These are phyloP conservation scores for Copsychus sechellarum DNA, from an alignment of 2,113 vertebrate genomes.

Conservation along the genomic window DNA sequence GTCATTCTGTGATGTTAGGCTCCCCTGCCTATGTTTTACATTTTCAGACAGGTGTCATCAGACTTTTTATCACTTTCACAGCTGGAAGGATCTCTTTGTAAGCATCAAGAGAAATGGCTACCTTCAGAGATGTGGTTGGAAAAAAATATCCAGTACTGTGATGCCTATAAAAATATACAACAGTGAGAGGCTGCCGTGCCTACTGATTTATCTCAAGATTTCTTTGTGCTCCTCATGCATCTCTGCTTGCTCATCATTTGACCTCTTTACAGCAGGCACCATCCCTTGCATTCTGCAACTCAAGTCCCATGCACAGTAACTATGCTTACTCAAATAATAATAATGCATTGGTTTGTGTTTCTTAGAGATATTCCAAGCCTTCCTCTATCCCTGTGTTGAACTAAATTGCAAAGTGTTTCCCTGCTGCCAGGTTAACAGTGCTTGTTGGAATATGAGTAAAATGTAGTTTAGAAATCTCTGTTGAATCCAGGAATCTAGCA, in stretches of 20 bases:
- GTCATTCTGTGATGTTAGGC: not conserved
- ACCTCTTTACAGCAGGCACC: not conserved
- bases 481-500: not conserved
- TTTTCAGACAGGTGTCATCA: slow-evolving; percentile 9
- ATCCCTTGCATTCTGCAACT: not conserved
- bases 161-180: not conserved
- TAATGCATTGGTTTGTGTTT: not conserved
- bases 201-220: not conserved
- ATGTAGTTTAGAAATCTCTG: not conserved
- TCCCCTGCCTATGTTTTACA: not conserved
- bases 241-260: not conserved
- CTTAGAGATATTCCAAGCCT: not conserved
- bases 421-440: not conserved
- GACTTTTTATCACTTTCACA: not conserved
- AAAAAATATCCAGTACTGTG: not conserved
- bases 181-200: not conserved
- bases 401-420: not conserved
- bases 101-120: not conserved
- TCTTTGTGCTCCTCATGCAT: not conserved
- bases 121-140: not conserved
- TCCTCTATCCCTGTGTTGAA: not conserved
- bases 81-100: not conserved
- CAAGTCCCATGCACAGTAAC: not conserved
- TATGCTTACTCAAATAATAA: not conserved
- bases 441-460: not conserved